phyloP scores from a whole-genome alignment of 2,888 invertebrate genomes.

The Orchestes rusci region DNA sequence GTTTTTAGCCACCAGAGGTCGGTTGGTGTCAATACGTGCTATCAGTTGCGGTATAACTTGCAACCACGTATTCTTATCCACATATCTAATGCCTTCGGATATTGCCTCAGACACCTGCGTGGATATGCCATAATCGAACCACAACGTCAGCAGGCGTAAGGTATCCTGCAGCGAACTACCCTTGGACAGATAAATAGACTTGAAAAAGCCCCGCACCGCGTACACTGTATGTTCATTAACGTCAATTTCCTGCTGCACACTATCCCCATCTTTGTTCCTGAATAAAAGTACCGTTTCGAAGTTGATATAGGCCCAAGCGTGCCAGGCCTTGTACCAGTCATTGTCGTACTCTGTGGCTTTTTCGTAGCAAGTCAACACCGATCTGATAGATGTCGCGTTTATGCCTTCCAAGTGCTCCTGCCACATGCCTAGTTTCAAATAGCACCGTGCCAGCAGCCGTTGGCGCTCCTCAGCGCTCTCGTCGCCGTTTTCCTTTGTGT shows the following conservation, averaged over 20 bases:
- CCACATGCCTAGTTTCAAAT: slow-evolving; percentile 92
- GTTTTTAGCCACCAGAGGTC: slow-evolving; percentile 78
- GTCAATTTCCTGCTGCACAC: slow-evolving; percentile 33
- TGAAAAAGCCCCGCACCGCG: slow-evolving; percentile 91
- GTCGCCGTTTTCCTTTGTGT: slow-evolving; percentile 38
- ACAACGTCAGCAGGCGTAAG: slow-evolving; percentile 82
- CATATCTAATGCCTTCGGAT: slow-evolving; percentile 82
- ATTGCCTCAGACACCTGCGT: slow-evolving; percentile 91
- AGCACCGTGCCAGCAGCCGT: slow-evolving; percentile 52
- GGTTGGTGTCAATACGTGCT: slow-evolving; percentile 92
- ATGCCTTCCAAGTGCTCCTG: slow-evolving; percentile 80
- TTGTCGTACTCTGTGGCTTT: slow-evolving; percentile 79
- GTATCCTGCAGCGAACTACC: slow-evolving; percentile 95
- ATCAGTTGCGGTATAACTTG: slow-evolving; percentile 99
- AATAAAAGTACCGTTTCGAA: slow-evolving; percentile 81
- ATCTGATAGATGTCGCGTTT: slow-evolving; percentile 68
- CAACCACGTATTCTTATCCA: slow-evolving; percentile 97
- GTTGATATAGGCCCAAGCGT: slow-evolving; percentile 96
- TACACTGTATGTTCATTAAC: slow-evolving; percentile 77
- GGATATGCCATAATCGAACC: slow-evolving; percentile 97
- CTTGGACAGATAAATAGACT: slow-evolving; percentile 84
- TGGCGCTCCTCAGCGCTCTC: slow-evolving; percentile 30
- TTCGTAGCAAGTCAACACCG: slow-evolving; percentile 68
- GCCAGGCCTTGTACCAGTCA: slow-evolving; percentile 97
- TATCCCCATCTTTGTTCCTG: slow-evolving; percentile 38